phyloP scores from a whole-genome alignment of 1,140 invertebrate species.

The Tyrophagus putrescentiae region DNA sequence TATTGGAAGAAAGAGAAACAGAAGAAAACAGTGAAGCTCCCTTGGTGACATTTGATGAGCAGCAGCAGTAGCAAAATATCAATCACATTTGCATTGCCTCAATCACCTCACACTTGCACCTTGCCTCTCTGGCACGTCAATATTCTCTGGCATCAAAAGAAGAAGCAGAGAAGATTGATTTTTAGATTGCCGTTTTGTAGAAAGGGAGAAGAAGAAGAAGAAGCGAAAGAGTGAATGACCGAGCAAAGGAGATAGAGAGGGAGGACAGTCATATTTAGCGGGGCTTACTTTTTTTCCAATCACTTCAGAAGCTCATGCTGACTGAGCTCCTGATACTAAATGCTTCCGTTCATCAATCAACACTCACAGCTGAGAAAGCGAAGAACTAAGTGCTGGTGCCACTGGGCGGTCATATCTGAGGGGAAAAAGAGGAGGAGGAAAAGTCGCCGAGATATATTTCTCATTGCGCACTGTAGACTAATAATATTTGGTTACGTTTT shows the following conservation, averaged over 20 bases:
- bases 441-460: neutral
- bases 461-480: neutral
- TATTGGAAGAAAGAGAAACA: neutral
- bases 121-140: too few species aligned
- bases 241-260: neutral
- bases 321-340: too few species aligned
- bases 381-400: too few species aligned
- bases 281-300: too few species aligned
- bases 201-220: neutral
- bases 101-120: neutral
- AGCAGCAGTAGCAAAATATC: neutral
- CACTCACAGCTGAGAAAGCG: too few species aligned
- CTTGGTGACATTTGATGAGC: neutral
- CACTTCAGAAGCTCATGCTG: too few species aligned
- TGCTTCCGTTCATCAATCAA: conserved; percentile 16
- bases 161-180: too few species aligned
- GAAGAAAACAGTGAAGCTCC: neutral
- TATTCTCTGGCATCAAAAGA: too few species aligned
- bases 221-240: neutral
- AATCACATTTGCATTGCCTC: neutral
- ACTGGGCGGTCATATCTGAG: too few species aligned
- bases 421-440: neutral
- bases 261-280: too few species aligned
- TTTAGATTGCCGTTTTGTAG: too few species aligned
- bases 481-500: neutral